Conservation (phyloP, 2,888 invertebrate species). For the Isotomurus palustris region DNA sequence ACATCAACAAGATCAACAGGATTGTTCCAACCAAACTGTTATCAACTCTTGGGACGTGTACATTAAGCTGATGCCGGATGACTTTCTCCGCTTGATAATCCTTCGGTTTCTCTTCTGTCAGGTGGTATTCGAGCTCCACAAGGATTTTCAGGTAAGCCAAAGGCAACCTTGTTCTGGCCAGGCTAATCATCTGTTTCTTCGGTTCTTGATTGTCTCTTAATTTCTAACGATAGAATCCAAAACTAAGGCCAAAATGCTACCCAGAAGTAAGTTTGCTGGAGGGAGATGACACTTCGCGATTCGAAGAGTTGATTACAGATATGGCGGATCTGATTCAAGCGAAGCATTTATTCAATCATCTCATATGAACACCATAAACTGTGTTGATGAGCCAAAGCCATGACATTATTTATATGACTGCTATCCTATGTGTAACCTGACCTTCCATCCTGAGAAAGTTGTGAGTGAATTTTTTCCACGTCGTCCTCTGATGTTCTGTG, state of each 20-base stretch:
- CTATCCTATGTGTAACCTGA: no score
- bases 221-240: constrained; percentile 4
- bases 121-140: constrained; percentile 80
- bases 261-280: constrained; percentile 27
- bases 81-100: constrained; percentile 82
- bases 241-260: constrained; percentile 29
- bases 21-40: no score
- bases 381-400: no score
- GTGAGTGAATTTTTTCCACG: no score
- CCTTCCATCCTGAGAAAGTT: no score
- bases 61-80: constrained; percentile 88
- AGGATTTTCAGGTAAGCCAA: constrained; percentile 58
- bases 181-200: not conserved
- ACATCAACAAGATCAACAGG: no score
- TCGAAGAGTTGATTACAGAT: constrained; percentile 31
- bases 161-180: not conserved
- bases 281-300: constrained; percentile 18
- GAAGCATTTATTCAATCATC: constrained; percentile 29
- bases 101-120: constrained; percentile 91
- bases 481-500: no score
- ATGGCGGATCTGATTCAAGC: constrained; percentile 32
- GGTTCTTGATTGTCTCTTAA: no score
- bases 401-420: no score
- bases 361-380: no score
- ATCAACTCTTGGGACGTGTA: constrained; percentile 45